A percentile compares a stretch with the other conserved stretches of the same genome.
These are phyloP conservation scores for Drosophila obscura DNA, from an alignment of 1,140 invertebrate species.

Conservation along the genomic window DNA sequence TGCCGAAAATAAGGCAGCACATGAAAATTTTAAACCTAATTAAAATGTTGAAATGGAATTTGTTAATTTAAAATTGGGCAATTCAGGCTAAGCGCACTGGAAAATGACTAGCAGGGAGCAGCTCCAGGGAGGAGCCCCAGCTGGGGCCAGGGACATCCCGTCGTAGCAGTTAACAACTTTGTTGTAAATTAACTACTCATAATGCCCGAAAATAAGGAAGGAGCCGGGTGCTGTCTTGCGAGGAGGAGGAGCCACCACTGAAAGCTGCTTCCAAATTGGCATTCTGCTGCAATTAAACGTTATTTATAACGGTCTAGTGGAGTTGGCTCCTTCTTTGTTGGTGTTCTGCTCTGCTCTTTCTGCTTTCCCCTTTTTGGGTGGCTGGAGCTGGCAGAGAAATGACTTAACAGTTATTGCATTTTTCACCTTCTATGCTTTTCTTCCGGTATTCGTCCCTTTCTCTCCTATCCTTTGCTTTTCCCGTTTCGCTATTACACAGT, in stretches of 20 bases:
- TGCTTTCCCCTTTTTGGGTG: neutral
- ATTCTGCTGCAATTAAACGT: constrained; percentile 78
- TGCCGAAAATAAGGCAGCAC: constrained; percentile 52
- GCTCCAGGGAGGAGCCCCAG: constrained; percentile 38
- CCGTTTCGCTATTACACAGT: constrained; percentile 43
- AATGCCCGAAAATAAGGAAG: constrained; percentile 56
- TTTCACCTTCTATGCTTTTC: constrained; percentile 65
- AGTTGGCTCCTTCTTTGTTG: constrained; percentile 1
- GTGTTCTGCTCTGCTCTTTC: neutral
- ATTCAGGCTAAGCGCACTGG: constrained; percentile 65
- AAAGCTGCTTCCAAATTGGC: constrained; percentile 54
- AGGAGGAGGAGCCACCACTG: constrained; percentile 13
- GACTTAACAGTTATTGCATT: constrained; percentile 79
- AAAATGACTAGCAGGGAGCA: constrained; percentile 29
- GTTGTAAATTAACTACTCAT: constrained; percentile 82
- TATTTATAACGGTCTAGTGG: constrained; percentile 71
- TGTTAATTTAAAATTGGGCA: constrained; percentile 82
- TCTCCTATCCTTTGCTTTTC: constrained; percentile 12
- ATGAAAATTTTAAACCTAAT: constrained; percentile 82
- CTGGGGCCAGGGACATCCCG: constrained; percentile 33
- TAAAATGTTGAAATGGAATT: constrained; percentile 82
- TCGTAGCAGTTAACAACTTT: constrained; percentile 74
- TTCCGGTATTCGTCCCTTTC: constrained; percentile 23
- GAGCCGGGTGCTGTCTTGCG: constrained; percentile 1
- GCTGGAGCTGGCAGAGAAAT: constrained; percentile 50